Conservation (phyloP, 2,888 invertebrate species). For the Pecten maximus region DNA sequence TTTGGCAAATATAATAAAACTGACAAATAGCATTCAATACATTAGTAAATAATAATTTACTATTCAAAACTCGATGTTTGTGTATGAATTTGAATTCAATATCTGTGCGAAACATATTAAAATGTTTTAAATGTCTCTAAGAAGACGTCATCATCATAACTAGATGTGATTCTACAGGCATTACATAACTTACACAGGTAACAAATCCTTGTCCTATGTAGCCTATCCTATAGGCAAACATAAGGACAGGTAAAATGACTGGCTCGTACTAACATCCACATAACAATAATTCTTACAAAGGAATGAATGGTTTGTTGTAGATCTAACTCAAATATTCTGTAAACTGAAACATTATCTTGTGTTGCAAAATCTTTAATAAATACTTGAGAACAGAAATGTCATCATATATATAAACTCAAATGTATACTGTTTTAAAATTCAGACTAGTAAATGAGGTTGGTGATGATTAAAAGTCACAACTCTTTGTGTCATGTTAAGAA, state of each 20-base stretch:
- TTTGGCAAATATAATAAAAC: neutral
- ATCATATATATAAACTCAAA: neutral
- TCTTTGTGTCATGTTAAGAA: constrained; percentile 3
- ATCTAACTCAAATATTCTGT: neutral
- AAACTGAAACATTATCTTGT: neutral
- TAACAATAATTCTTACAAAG: neutral
- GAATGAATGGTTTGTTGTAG: neutral
- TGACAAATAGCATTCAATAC: neutral
- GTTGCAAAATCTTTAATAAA: too few relatives aligned
- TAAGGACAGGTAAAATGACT: neutral
- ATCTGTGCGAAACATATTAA: neutral
- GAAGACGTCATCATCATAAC: too few relatives aligned
- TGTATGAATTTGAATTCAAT: neutral
- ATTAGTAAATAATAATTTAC: neutral
- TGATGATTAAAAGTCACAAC: neutral
- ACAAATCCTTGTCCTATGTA: neutral
- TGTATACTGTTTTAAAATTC: neutral
- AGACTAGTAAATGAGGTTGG: neutral
- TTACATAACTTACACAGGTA: neutral
- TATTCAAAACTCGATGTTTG: neutral
- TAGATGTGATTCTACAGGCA: neutral
- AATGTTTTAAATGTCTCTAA: neutral
- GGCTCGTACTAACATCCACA: neutral
- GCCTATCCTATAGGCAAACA: neutral
- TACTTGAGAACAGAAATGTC: neutral